A percentile compares a stretch with the other conserved stretches of the same genome.
Evolutionary conservation across 2,888 invertebrate species (phyloP).

Genomic region (Protonemura montana): DNA sequence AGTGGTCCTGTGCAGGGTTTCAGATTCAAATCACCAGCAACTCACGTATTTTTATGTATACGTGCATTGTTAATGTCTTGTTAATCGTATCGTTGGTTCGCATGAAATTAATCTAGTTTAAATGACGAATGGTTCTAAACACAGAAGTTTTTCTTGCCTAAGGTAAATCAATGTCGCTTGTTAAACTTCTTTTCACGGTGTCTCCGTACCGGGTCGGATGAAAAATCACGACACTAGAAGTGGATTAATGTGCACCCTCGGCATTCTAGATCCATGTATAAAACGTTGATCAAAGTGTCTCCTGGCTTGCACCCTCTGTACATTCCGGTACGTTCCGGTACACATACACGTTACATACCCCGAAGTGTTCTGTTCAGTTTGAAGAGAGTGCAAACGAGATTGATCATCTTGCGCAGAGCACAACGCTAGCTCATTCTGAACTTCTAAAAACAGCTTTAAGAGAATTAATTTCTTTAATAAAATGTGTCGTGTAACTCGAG

Average conservation of each 20-base stretch:
- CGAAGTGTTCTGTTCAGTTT: no score
- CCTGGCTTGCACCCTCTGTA: neutral
- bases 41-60: no score
- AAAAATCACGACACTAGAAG: neutral
- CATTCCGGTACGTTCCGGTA: neutral
- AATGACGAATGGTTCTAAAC: neutral
- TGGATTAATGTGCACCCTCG: neutral
- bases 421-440: no score
- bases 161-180: neutral
- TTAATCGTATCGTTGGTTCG: neutral
- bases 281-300: neutral
- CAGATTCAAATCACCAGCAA: no score
- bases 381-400: no score
- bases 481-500: no score
- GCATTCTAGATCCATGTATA: neutral
- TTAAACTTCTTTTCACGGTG: neutral
- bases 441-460: no score
- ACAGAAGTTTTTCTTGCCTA: neutral
- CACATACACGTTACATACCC: no score
- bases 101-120: neutral
- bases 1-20: no score
- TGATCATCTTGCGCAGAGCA: no score
- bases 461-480: no score
- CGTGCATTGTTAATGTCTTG: neutral
- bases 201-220: neutral